Evolutionary conservation across 1,140 invertebrate species (phyloP).

Genomic region (Eupristina koningsbergeri): DNA sequence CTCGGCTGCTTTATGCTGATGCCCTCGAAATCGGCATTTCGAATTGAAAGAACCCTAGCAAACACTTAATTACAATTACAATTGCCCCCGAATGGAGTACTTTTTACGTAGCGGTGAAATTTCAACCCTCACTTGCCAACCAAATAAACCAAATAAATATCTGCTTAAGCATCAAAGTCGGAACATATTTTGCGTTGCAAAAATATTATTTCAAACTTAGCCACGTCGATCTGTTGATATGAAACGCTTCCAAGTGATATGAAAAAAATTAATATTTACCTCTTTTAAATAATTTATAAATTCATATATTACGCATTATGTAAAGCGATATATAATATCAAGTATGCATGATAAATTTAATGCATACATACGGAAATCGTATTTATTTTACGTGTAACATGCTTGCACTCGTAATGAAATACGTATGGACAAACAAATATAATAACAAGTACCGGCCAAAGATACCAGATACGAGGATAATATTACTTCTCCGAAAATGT

Average conservation of each 20-base stretch:
- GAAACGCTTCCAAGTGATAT: neutral
- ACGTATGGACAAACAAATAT: neutral
- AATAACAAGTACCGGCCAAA: no score
- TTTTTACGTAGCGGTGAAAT: neutral
- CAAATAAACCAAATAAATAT: neutral
- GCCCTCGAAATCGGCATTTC: no score
- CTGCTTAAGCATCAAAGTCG: neutral
- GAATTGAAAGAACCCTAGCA: no score
- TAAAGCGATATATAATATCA: neutral
- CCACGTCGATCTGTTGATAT: neutral
- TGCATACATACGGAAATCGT: neutral
- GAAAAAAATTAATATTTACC: neutral
- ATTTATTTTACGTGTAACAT: neutral
- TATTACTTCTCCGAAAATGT: no score
- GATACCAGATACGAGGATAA: no score
- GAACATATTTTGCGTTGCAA: neutral
- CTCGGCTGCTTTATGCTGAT: no score
- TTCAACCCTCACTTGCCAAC: neutral
- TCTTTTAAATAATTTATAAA: neutral
- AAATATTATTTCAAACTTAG: neutral
- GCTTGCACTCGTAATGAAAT: neutral
- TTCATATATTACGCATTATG: neutral
- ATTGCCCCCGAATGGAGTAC: no score
- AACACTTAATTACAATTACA: neutral
- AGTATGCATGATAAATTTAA: neutral